A percentile compares a stretch with the other conserved stretches of the same genome.
Evolutionary conservation across 1,140 invertebrate species (phyloP).

Genomic region (Drepana arcuata): DNA sequence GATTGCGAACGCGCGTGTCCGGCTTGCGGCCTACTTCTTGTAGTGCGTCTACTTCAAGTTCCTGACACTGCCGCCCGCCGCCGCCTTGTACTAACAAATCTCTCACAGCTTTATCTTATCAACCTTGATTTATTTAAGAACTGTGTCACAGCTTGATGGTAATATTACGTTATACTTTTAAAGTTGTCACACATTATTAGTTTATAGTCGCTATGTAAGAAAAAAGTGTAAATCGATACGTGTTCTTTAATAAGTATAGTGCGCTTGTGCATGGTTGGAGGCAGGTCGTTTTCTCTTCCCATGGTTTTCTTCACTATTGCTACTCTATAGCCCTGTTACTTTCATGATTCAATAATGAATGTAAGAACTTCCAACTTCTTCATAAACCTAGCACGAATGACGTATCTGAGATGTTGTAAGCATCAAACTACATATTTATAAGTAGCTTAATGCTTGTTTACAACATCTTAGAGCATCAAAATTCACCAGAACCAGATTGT

Average conservation of each 20-base stretch:
- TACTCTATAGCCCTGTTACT: constrained; percentile 23
- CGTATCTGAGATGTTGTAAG: background rate
- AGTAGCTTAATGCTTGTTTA: background rate
- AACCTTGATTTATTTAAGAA: constrained; percentile 47
- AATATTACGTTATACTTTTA: background rate
- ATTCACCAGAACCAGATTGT: background rate
- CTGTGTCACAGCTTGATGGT: constrained; percentile 19
- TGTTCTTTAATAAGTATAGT: background rate
- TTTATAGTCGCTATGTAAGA: background rate
- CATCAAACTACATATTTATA: background rate
- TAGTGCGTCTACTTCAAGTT: background rate
- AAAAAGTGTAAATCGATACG: background rate
- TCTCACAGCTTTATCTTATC: too few species aligned
- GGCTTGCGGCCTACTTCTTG: background rate
- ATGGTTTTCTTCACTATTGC: constrained; percentile 32
- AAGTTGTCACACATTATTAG: background rate
- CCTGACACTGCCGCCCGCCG: background rate
- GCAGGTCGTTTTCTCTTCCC: constrained; percentile 47
- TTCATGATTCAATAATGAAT: background rate
- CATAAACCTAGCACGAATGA: constrained; percentile 11
- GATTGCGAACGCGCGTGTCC: background rate
- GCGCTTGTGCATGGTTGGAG: background rate
- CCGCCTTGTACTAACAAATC: too few species aligned
- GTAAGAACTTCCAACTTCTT: too few species aligned
- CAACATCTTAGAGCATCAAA: background rate